phyloP scores from a whole-genome alignment of 2,888 invertebrate genomes.

The Cynaeus angustus region DNA sequence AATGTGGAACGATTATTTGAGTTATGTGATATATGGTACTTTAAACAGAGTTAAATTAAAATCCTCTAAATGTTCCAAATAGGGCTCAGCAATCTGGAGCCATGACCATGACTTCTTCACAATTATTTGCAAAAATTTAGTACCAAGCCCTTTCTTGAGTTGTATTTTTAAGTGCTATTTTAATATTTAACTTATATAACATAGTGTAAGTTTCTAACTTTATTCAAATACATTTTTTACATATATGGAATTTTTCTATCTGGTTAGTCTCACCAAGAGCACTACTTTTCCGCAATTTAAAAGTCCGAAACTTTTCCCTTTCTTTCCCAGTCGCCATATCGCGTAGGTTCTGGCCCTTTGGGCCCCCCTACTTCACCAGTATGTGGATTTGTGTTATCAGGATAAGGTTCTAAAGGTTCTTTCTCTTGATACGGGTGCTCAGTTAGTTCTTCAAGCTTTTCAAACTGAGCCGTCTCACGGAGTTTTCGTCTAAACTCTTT shows the following conservation, averaged over 20 bases:
- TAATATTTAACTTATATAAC: slow-evolving; percentile 19
- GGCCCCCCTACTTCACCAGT: slow-evolving; percentile 98
- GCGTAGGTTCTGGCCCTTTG: slow-evolving; percentile 96
- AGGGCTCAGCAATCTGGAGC: no score
- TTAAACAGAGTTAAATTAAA: no score
- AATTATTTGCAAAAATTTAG: not conserved
- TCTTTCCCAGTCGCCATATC: slow-evolving; percentile 99
- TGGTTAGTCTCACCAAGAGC: not conserved
- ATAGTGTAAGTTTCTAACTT: slow-evolving; percentile 43
- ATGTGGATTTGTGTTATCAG: slow-evolving; percentile 89
- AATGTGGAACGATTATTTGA: no score
- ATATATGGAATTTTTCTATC: slow-evolving; percentile 19
- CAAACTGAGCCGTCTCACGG: slow-evolving; percentile 78
- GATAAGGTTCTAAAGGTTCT: slow-evolving; percentile 88
- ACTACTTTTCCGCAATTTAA: no score
- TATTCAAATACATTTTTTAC: slow-evolving; percentile 45
- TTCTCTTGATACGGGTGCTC: slow-evolving; percentile 86
- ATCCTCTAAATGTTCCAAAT: no score
- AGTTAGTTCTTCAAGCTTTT: slow-evolving; percentile 85
- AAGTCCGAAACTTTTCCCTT: slow-evolving; percentile 98
- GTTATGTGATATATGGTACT: no score
- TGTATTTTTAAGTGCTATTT: slow-evolving; percentile 27
- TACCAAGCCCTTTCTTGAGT: not conserved
- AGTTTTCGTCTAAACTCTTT: slow-evolving; percentile 85
- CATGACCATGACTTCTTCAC: not conserved